Evolutionary conservation across 2,113 vertebrate genomes (phyloP), one percentile per base, ranked within the genome.

Genomic region (Chitala chitala): DNA sequence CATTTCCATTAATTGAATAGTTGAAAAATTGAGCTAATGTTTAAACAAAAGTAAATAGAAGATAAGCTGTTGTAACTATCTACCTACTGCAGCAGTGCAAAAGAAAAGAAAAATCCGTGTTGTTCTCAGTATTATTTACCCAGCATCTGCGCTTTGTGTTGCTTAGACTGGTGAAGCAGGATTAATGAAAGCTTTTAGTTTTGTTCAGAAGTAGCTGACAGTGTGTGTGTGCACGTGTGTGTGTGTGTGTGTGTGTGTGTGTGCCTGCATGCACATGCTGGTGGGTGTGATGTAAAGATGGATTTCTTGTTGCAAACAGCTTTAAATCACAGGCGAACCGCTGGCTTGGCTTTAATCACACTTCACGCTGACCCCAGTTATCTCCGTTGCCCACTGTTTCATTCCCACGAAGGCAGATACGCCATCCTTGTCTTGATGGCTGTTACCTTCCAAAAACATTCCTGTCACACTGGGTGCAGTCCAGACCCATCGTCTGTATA

Each of bases 281-380:
- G n/a, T n/a, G n/a, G n/a, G n/a, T n/a, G n/a, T n/a, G n/a, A n/a
- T n/a, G n/a, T n/a, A n/a, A 77, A 77, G 76, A 77, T 69, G 29
- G 72, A 77, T 77, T 69, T 63, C 59, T 73, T 68, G 63, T 31
- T 12, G 22, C 71, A 59, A 59, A 42, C 42, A 58, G 22, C 58
- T 50, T 69, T 77, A 73, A 77, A 73, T 73, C 71, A 77, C 73
- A 73, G 71, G 42, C 15, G 42, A 73, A 50, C 1, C 24, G 38
- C 48, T 51, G 31, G 63, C 31, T 56, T 31, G 40, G 36, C 64
- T 75, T 75, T 75, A 75, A 75, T 75, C 64, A 75, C 69, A 75
- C 69, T 75, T 75, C 44, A 51, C 54, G 17, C 76, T 44, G 61
- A 73, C 71, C 63, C 71, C 69, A 68, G 71, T 69, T 73, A 73